Conservation (phyloP, 2,113 vertebrate genomes). For the Muscicapa adusta region DNA sequence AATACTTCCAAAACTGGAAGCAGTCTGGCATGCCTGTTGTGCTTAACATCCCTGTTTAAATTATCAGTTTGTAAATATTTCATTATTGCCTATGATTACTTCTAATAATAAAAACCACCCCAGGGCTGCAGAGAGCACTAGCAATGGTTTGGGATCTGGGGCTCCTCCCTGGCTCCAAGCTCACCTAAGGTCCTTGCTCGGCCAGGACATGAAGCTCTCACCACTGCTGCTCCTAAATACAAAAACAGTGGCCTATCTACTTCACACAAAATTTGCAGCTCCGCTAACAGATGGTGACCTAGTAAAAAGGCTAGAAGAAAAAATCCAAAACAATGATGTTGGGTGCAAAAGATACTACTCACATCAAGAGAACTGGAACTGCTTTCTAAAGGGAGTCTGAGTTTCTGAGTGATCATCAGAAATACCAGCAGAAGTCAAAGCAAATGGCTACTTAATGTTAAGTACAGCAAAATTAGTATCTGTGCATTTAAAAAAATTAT, state of each 20-base stretch:
- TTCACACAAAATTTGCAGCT: not conserved
- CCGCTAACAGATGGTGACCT: constrained; percentile 14
- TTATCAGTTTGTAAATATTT: not conserved
- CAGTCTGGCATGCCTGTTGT: not conserved
- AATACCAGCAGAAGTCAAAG: not conserved
- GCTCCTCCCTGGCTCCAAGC: not conserved
- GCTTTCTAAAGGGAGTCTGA: not conserved
- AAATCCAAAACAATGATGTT: not conserved
- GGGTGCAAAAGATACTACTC: not conserved
- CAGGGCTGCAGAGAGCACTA: not conserved
- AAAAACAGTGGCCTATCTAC: not conserved
- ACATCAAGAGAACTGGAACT: not conserved
- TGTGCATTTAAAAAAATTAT: not conserved
- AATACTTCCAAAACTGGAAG: not conserved
- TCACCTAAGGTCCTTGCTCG: not conserved
- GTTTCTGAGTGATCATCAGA: not conserved
- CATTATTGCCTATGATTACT: not conserved
- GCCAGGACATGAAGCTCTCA: not conserved
- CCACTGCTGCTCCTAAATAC: not conserved
- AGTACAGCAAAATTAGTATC: not conserved
- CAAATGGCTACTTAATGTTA: not conserved
- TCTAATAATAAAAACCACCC: not conserved
- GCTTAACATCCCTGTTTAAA: not conserved
- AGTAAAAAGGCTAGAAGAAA: not conserved
- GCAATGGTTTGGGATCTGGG: fast-evolving